A percentile compares a stretch with the other conserved stretches of the same genome.
These are phyloP conservation scores for Chymomyza procnemis DNA, from an alignment of 2,888 invertebrate genomes.

Conservation along the genomic window DNA sequence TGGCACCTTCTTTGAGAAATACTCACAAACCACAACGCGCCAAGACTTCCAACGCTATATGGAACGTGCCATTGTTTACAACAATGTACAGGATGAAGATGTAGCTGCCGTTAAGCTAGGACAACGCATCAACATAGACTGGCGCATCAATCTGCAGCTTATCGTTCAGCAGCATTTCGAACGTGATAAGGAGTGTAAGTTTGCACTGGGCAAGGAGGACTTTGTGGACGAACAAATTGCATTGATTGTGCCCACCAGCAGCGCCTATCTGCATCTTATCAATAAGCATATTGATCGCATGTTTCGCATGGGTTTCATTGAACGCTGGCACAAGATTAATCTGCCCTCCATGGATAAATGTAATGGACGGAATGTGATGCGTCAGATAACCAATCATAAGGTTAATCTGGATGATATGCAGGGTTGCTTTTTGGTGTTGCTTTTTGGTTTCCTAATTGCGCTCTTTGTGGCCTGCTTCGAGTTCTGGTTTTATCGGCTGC, in stretches of 20 bases:
- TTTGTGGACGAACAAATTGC: constrained; percentile 89
- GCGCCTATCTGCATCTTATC: constrained; percentile 87
- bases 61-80: constrained; percentile 80
- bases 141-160: constrained; percentile 87
- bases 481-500: constrained; percentile 59
- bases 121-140: constrained; percentile 88
- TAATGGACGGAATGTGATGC: constrained; percentile 82
- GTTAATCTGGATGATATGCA: constrained; percentile 95
- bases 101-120: constrained; percentile 83
- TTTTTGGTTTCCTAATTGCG: constrained; percentile 80
- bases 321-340: constrained; percentile 89
- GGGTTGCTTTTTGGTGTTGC: constrained; percentile 91
- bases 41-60: constrained; percentile 79
- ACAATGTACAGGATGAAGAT: constrained; percentile 78
- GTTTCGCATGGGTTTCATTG: constrained; percentile 90
- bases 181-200: constrained; percentile 85
- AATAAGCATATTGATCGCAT: constrained; percentile 88
- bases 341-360: constrained; percentile 89
- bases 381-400: constrained; percentile 90
- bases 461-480: constrained; percentile 58
- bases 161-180: constrained; percentile 85
- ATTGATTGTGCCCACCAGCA: constrained; percentile 86
- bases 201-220: constrained; percentile 87
- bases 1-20: constrained; percentile 86
- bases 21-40: constrained; percentile 77